Conservation (phyloP, 2,797 vertebrate species). For the Gymnothorax javanicus region DNA sequence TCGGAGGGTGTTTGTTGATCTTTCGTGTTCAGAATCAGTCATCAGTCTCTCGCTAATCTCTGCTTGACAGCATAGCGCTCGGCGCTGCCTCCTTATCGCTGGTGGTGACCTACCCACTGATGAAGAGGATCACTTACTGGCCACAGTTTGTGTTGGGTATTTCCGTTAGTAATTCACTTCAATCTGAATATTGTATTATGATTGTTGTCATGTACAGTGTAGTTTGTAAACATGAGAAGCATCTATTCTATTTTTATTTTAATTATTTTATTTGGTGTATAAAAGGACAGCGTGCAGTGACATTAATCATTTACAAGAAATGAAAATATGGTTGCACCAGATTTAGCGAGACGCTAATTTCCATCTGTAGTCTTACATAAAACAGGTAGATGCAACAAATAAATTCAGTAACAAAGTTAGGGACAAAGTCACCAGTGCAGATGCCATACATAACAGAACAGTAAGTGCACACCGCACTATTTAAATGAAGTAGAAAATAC, state of each 20-base stretch:
- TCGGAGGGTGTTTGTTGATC: not conserved
- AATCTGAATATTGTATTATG: not conserved
- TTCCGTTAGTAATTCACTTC: conserved; percentile 7
- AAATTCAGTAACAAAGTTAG: too few species aligned
- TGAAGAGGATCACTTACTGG: conserved; percentile 98
- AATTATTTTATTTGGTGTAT: too few species aligned
- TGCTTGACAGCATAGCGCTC: conserved; percentile 78
- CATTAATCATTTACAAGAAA: too few species aligned
- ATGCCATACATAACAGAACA: too few species aligned
- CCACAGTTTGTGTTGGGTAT: conserved; percentile 90
- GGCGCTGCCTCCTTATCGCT: conserved; percentile 87
- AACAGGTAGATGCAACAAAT: too few species aligned
- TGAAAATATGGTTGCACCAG: too few species aligned
- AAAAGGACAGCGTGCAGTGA: too few species aligned
- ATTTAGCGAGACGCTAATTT: too few species aligned
- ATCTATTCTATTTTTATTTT: not conserved
- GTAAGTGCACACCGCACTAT: too few species aligned
- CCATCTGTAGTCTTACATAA: too few species aligned
- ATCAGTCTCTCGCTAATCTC: not conserved
- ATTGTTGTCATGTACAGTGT: not conserved
- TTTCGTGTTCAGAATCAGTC: not conserved
- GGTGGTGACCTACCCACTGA: conserved; percentile 88
- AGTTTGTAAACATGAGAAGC: not conserved
- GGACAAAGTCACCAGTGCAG: too few species aligned
- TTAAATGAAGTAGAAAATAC: too few species aligned